Percentiles rank a stretch among this genome's conserved stretches.
These are phyloP conservation scores for Agrotis ipsilon DNA, from an alignment of 2,888 invertebrate species.

Conservation along the genomic window DNA sequence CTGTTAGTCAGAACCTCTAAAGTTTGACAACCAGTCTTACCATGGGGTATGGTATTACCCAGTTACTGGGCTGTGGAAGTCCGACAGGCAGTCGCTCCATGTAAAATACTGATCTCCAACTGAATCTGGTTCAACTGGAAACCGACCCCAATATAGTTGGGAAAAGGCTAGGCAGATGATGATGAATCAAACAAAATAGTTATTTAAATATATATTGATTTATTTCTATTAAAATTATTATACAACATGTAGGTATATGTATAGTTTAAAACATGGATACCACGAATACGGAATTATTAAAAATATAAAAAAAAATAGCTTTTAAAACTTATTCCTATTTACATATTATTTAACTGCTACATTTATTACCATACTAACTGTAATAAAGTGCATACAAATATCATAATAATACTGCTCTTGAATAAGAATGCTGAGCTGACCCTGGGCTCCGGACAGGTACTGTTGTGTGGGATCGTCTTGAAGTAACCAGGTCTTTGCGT, in stretches of 20 bases:
- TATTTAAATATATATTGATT: background rate
- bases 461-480: constrained; percentile 73
- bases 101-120: too few species aligned
- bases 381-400: constrained; percentile 76
- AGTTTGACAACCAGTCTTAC: too few species aligned
- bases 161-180: too few species aligned
- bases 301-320: background rate
- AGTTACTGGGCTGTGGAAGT: too few species aligned
- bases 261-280: constrained; percentile 18
- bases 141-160: too few species aligned
- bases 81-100: too few species aligned
- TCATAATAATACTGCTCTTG: constrained; percentile 81
- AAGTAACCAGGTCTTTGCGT: constrained; percentile 76
- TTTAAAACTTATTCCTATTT: constrained; percentile 3
- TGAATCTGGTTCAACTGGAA: too few species aligned
- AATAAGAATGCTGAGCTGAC: constrained; percentile 76
- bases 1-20: too few species aligned
- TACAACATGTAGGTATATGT: background rate
- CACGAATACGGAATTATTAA: too few species aligned
- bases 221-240: constrained; percentile 17
- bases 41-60: too few species aligned
- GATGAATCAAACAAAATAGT: constrained; percentile 1
- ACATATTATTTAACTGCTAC: background rate
- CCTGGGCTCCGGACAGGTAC: constrained; percentile 78
- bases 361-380: constrained; percentile 70